Percentiles rank a stretch among this genome's conserved stretches.
Conservation (phyloP, 2,113 vertebrate genomes). For the Polypterus bichir region DNA sequence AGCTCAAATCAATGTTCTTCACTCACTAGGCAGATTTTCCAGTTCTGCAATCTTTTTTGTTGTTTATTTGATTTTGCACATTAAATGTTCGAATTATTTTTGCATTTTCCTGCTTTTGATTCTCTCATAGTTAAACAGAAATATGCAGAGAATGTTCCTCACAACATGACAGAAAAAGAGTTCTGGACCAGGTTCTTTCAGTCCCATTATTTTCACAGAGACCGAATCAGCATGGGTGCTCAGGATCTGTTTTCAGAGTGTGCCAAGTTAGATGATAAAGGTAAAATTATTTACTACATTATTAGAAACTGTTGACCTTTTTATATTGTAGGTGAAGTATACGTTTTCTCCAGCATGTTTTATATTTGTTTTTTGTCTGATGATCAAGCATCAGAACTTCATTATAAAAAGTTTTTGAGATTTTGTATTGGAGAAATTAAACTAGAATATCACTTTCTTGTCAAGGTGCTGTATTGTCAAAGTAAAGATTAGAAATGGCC, state of each 20-base stretch:
- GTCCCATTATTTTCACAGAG: conserved; percentile 97
- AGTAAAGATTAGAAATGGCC: no score
- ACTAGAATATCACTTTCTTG: no score
- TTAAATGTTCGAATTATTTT: not conserved
- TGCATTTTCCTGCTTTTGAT: conserved; percentile 1
- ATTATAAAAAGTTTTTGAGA: no score
- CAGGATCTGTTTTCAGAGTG: conserved; percentile 97
- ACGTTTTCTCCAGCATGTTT: no score
- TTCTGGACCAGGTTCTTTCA: conserved; percentile 98
- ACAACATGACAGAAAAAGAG: conserved; percentile 89
- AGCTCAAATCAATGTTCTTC: no score
- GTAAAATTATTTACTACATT: conserved; percentile 36
- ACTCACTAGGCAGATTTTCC: no score
- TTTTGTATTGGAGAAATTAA: no score
- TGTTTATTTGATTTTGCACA: not conserved
- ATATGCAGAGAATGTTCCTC: conserved; percentile 91
- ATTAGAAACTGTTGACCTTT: no score
- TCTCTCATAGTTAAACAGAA: conserved; percentile 84
- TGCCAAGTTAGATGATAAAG: conserved; percentile 93
- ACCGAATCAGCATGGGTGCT: conserved; percentile 81
- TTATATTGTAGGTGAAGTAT: no score
- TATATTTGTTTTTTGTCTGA: no score
- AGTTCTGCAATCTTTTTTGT: not conserved
- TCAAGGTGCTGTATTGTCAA: no score
- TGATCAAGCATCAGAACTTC: no score